phyloP scores from a whole-genome alignment of 2,113 vertebrate species.

The Mormyrus lacerda region DNA sequence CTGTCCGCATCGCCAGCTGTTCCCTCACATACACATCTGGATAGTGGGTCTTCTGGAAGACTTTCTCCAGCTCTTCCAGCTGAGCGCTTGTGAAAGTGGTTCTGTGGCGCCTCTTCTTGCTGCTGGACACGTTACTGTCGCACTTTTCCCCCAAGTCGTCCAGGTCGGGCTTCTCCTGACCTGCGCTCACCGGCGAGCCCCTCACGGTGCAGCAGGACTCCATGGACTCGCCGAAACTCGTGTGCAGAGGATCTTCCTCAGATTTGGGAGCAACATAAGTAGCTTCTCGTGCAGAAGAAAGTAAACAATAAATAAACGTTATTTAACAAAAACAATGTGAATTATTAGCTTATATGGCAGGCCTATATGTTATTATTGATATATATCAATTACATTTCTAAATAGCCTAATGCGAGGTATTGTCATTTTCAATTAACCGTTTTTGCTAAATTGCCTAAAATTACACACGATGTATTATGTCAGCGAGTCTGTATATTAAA shows the following conservation, averaged over 20 bases:
- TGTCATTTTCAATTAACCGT: neutral
- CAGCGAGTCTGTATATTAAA: neutral
- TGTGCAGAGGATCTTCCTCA: constrained; percentile 74
- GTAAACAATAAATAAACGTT: neutral
- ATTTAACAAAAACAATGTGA: neutral
- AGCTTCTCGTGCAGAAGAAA: constrained; percentile 46
- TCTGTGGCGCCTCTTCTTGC: constrained; percentile 90
- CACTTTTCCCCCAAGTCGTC: constrained; percentile 87
- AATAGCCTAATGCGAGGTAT: neutral
- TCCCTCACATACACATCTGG: constrained; percentile 97
- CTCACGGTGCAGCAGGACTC: constrained; percentile 77
- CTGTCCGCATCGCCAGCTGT: constrained; percentile 93
- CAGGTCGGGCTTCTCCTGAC: constrained; percentile 74
- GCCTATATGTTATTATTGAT: neutral
- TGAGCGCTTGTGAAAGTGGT: constrained; percentile 96
- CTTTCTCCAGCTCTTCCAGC: constrained; percentile 94
- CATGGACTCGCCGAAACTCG: constrained; percentile 71
- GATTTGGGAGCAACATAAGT: constrained; percentile 75
- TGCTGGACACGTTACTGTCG: constrained; percentile 96
- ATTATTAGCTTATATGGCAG: neutral
- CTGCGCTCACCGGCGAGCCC: constrained; percentile 70
- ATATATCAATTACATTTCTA: neutral
- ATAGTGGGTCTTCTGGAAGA: constrained; percentile 98
- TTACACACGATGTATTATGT: neutral
- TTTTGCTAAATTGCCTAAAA: neutral